These are phyloP conservation scores for Peromyscus leucopus DNA, from an alignment of 2,113 vertebrate genomes.

Conservation along the genomic window DNA sequence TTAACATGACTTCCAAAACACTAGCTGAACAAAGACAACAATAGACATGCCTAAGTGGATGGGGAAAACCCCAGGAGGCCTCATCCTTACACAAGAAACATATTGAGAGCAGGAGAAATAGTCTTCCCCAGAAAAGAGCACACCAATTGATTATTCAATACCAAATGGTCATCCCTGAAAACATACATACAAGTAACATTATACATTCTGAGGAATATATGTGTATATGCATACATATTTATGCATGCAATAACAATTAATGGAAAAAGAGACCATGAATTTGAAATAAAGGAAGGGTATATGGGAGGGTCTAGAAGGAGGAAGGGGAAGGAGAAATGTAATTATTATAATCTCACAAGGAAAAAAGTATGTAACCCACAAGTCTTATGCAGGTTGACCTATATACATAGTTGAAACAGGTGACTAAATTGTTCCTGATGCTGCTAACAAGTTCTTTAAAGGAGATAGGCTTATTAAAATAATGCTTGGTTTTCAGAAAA, in stretches of 20 bases:
- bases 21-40: neutral
- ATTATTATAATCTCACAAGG: neutral
- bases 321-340: neutral
- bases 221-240: neutral
- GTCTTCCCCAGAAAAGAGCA: neutral
- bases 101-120: neutral
- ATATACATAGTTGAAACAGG: slow-evolving; percentile 44
- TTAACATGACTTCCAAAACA: neutral
- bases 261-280: neutral
- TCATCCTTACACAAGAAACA: neutral
- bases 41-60: neutral
- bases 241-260: neutral
- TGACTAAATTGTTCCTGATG: slow-evolving; percentile 43
- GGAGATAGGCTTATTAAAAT: slow-evolving; percentile 47
- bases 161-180: neutral
- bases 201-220: neutral
- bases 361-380: neutral
- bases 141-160: neutral
- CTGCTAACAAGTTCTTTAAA: slow-evolving; percentile 55
- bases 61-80: neutral
- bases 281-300: neutral
- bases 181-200: neutral
- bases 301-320: neutral
- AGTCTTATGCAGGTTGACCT: slow-evolving; percentile 32
- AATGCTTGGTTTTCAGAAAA: slow-evolving; percentile 20